These are phyloP conservation scores for Polydesmus complanatus DNA, from an alignment of 2,888 invertebrate genomes.

Conservation along the genomic window DNA sequence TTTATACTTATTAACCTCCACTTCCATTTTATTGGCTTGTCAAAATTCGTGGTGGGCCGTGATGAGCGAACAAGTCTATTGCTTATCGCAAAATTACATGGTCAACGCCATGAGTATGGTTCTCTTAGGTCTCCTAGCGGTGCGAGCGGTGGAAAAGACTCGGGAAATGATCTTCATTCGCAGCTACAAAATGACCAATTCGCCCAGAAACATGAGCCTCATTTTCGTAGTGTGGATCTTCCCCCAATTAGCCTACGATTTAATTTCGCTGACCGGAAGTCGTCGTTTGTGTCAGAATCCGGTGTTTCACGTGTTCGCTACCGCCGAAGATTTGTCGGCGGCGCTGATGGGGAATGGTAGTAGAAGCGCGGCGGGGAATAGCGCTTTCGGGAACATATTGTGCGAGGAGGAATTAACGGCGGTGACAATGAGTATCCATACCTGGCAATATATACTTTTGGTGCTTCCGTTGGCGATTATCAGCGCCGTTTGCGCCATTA, in stretches of 20 bases:
- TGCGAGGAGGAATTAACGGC: conserved; percentile 12
- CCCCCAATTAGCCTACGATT: conserved; percentile 17
- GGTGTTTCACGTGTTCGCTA: conserved; percentile 18
- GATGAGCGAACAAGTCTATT: conserved; percentile 17
- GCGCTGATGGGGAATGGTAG: neutral
- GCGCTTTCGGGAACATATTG: neutral
- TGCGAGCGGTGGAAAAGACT: neutral
- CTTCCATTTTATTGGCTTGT: conserved; percentile 17
- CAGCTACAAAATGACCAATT: neutral
- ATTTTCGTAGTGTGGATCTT: conserved; percentile 16
- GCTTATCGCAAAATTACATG: conserved; percentile 19
- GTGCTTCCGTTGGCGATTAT: conserved; percentile 8
- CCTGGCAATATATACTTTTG: conserved; percentile 16
- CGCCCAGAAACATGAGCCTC: neutral
- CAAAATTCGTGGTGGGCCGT: conserved; percentile 16
- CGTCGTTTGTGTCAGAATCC: conserved; percentile 2
- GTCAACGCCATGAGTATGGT: conserved; percentile 19
- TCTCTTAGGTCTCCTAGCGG: conserved; percentile 16
- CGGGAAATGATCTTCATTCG: neutral
- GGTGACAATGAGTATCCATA: conserved; percentile 5
- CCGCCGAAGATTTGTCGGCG: conserved; percentile 3
- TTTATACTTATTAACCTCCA: conserved; percentile 18
- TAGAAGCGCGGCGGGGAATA: neutral
- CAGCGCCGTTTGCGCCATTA: neutral
- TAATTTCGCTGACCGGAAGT: conserved; percentile 14